These are phyloP conservation scores for Phyllotreta cruciferae DNA, from an alignment of 2,888 invertebrate species.

Conservation along the genomic window DNA sequence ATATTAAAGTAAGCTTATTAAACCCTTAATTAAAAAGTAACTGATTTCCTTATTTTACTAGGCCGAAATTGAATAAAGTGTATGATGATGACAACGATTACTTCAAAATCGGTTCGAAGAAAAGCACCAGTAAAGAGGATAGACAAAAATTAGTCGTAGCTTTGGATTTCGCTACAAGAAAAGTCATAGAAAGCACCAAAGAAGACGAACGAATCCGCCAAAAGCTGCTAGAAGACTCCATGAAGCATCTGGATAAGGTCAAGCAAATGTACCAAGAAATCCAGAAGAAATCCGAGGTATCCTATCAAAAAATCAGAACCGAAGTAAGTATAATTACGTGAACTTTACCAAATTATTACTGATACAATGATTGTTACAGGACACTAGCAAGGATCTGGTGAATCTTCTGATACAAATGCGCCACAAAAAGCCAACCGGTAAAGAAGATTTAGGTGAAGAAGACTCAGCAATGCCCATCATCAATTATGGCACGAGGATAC, in stretches of 20 bases:
- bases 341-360: too few species aligned
- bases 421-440: constrained; percentile 49
- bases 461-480: constrained; percentile 48
- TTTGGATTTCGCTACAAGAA: constrained; percentile 57
- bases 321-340: constrained; percentile 29
- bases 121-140: constrained; percentile 58
- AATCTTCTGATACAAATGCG: constrained; percentile 53
- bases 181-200: constrained; percentile 51
- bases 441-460: constrained; percentile 49
- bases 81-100: constrained; percentile 96
- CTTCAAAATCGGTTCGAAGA: constrained; percentile 81
- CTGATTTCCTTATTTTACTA: constrained; percentile 32
- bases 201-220: constrained; percentile 50
- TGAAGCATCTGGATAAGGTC: constrained; percentile 51
- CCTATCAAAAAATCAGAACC: constrained; percentile 31
- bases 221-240: constrained; percentile 49
- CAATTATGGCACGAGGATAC: constrained; percentile 50
- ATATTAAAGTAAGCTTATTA: constrained; percentile 44
- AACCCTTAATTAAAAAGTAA: background rate
- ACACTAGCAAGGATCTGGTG: constrained; percentile 50
- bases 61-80: constrained; percentile 69
- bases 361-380: constrained; percentile 45
- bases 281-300: constrained; percentile 43
- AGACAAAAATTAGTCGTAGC: constrained; percentile 56
- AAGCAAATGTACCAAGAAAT: constrained; percentile 50